A percentile compares a stretch with the other conserved stretches of the same genome.
Conservation (phyloP, 2,113 vertebrate genomes). For the Anseranas semipalmata region DNA sequence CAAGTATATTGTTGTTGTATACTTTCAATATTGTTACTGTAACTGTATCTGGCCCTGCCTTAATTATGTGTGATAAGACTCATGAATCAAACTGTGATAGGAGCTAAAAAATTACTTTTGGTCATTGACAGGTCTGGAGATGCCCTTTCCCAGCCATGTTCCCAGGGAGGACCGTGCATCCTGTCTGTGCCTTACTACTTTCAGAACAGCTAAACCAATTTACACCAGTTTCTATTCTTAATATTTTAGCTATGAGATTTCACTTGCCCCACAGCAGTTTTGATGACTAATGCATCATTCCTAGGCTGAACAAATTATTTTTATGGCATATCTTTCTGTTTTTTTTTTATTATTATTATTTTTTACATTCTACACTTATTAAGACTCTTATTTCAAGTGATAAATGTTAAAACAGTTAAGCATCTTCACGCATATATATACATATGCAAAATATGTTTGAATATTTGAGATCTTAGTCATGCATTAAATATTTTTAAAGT, state of each 20-base stretch:
- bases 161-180: not conserved
- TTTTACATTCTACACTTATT: not conserved
- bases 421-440: not conserved
- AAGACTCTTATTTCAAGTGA: not conserved
- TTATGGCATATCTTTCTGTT: not conserved
- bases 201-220: not conserved
- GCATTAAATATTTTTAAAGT: not conserved
- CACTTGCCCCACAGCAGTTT: not conserved
- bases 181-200: not conserved
- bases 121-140: not conserved
- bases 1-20: too few species aligned
- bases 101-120: not conserved
- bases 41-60: too few species aligned
- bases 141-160: not conserved
- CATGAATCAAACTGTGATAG: not conserved
- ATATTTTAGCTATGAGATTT: conserved; percentile 8
- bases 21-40: too few species aligned
- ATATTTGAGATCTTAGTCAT: not conserved
- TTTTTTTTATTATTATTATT: not conserved
- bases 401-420: not conserved
- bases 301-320: not conserved
- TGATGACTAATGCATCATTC: not conserved
- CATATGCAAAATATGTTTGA: not conserved
- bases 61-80: too few species aligned
- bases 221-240: not conserved